Base-by-base conservation (phyloP, 2,797 vertebrate genomes). In the Gadopsis marmoratus region DNA sequence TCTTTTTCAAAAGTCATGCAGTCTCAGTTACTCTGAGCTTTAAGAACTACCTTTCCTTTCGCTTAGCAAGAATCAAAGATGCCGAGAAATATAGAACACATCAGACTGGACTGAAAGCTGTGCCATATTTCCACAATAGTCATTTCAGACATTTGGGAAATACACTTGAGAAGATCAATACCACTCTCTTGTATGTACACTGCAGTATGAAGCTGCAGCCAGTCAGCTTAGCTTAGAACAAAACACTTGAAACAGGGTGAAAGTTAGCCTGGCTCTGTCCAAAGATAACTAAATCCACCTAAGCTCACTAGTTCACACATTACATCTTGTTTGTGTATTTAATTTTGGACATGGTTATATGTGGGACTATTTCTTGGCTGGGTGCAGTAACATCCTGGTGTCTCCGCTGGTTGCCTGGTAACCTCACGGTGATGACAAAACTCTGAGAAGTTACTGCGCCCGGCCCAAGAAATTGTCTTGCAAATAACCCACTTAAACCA, bases 221-320 rank as follows among this genome's bases (percentile, higher is more conserved):
- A 4, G 16, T 47, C 35, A 43, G 21, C 59, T 53, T 54, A 55
- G 55, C 61, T 65, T 54, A 55, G 63, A 62, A 61, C 26, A 10
- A 26, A 33, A 39, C 12, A 6, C 4, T 67, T 13, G 19, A 71
- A 47, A 61, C 6, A 0, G 48, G 29, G 41, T 8, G 17, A 39
- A 45, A 5, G 14, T 1, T 23, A 31, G 7, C 31, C 26, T 43
- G 37, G 2, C 33, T 70, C 33, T 13, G 13, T 21, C 14, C 41
- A 37, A 51, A 43, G 10, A 1, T 12, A 31, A 33, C 7, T 26
- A 53, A 41, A 23, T 56, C 41, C 8, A 26, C 55, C 6, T 12
- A 29, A 56, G 13, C 17, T 55, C 39, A 33, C 2, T 10, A 31
- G 63, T 47, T 12, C 41, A 41, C 17, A 59, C 29, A 0, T 29